Percentiles rank a stretch among this genome's conserved stretches.
Evolutionary conservation across 2,888 invertebrate species (phyloP).

Genomic region (Artemia sinica): DNA sequence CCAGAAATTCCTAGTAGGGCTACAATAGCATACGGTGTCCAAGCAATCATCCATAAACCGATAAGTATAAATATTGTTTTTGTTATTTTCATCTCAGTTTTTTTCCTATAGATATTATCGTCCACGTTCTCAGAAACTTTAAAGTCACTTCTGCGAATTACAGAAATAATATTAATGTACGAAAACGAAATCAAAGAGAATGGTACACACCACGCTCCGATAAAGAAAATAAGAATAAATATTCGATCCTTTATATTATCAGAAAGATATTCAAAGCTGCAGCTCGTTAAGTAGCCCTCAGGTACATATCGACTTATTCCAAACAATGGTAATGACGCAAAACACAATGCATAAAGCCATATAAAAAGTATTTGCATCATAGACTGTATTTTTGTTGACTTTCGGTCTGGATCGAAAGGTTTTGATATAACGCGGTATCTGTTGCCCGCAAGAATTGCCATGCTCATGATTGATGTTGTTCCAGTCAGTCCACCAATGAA

Average conservation of each 20-base stretch:
- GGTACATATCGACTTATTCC: conserved; percentile 60
- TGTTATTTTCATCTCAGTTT: conserved; percentile 14
- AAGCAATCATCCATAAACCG: conserved; percentile 16
- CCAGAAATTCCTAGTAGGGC: conserved; percentile 8
- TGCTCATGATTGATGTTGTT: conserved; percentile 57
- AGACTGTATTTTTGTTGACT: conserved; percentile 39
- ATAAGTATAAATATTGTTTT: conserved; percentile 17
- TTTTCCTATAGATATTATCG: conserved; percentile 3
- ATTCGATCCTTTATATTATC: conserved; percentile 40
- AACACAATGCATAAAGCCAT: conserved; percentile 54
- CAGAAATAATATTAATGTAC: conserved; percentile 50
- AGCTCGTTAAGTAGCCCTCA: conserved; percentile 64
- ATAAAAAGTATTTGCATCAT: conserved; percentile 43
- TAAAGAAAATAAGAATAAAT: conserved; percentile 56
- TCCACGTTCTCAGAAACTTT: not conserved
- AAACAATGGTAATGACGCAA: conserved; percentile 51
- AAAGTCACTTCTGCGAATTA: conserved; percentile 33
- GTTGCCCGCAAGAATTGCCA: conserved; percentile 61
- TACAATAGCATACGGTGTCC: conserved; percentile 19
- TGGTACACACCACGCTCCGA: conserved; percentile 56
- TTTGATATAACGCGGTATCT: conserved; percentile 63
- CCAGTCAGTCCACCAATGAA: conserved; percentile 64
- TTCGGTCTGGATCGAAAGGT: conserved; percentile 49
- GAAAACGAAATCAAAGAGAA: conserved; percentile 50
- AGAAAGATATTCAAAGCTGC: conserved; percentile 67